phyloP scores from a whole-genome alignment of 2,113 vertebrate genomes.

The Arothron firmamentum region DNA sequence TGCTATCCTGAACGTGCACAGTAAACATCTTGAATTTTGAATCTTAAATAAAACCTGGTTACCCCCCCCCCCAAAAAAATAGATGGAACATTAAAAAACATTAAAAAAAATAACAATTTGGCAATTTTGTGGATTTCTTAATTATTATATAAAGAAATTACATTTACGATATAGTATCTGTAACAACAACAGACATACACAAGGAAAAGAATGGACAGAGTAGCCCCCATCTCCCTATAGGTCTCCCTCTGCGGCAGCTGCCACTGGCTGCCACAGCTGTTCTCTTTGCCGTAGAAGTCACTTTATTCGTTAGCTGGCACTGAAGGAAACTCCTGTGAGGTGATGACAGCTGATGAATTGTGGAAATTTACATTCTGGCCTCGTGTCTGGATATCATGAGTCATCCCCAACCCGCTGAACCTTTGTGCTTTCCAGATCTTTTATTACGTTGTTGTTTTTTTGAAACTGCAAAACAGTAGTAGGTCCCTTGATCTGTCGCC shows the following conservation, averaged over 20 bases:
- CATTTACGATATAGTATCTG: no score
- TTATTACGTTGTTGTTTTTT: neutral
- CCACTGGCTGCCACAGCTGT: conserved; percentile 39
- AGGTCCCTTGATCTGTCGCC: neutral
- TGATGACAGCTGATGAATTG: conserved; percentile 20
- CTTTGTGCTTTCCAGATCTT: neutral
- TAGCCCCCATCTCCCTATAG: neutral
- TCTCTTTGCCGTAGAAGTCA: conserved; percentile 1
- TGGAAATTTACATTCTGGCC: conserved; percentile 15
- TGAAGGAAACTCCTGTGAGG: conserved; percentile 7
- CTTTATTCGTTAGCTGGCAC: conserved; percentile 12
- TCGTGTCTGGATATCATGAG: conserved; percentile 13
- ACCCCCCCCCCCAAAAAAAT: no score
- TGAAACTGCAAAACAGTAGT: neutral
- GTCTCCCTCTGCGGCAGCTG: conserved; percentile 18
- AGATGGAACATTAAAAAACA: no score
- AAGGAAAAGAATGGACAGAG: neutral
- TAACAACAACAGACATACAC: no score
- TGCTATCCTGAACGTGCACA: no score
- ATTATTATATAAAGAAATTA: neutral
- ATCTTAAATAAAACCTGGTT: no score
- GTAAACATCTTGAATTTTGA: no score
- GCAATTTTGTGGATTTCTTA: no score
- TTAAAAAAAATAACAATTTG: no score
- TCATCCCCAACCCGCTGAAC: conserved; percentile 11